Evolutionary conservation across 2,797 vertebrate species (phyloP), one percentile per base, ranked within the genome.

Genomic region (Spinus pinus): DNA sequence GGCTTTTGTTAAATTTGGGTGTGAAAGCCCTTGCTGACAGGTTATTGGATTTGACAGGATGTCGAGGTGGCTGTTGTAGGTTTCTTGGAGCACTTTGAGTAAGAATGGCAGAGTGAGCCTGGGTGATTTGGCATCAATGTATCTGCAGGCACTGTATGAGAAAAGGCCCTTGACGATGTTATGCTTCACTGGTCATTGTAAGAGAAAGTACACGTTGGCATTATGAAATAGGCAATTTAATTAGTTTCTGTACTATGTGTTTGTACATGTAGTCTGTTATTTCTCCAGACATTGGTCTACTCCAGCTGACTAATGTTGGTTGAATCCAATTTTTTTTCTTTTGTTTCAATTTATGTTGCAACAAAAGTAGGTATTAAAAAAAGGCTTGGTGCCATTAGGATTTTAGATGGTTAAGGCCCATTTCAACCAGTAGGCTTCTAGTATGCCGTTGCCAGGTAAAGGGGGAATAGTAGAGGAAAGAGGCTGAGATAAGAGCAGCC

Each of bases 201-300:
- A 85, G 66, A 81, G 65, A 89, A 90, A 86, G 65, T 77, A 53
- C 42, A 71, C 3, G 0, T 66, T 93, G 25, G 80, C 41, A 35
- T 94, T 90, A 88, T 83, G 93, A 93, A 95, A 80, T 16, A 77
- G 49, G 28, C 37, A 61, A 1, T 84, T 83, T 93, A 95, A 91
- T 91, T 82, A 47, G 79, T 83, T 91, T 90, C 65, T 91, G 1
- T 61, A 37, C 65, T 94, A 17, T 96, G 39, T 73, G 71, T 95
- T 93, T 93, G 56, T 87, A 93, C 90, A 57, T 67, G 86, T 51
- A 94, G 67, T 62, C 62, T 90, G 23, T 78, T 94, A 65, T 22
- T 95, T 86, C 37, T 88, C 41, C 44, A 47, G 61, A 37, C 64
- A 19, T 17, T 62, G 42, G 39, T 72, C 73, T 93, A 5, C 17